These are phyloP conservation scores for Oreotrochilus melanogaster DNA, from an alignment of 2,113 vertebrate species.

Conservation along the genomic window DNA sequence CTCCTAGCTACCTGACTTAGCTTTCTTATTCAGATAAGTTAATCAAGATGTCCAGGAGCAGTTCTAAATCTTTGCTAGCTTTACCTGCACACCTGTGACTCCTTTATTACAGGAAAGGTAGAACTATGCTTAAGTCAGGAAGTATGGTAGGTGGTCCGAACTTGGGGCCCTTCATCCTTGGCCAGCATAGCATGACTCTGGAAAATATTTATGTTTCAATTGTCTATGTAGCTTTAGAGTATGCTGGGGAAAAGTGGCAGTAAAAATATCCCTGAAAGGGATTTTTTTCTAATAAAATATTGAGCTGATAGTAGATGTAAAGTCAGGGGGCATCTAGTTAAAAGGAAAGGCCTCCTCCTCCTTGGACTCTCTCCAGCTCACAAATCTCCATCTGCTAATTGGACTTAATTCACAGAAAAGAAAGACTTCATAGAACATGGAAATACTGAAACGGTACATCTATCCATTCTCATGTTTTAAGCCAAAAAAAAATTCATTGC, in stretches of 20 bases:
- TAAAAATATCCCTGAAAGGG: neutral
- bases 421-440: slow-evolving; percentile 22
- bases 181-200: neutral
- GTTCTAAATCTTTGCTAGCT: neutral
- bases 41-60: neutral
- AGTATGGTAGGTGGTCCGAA: neutral
- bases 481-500: neutral
- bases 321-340: neutral
- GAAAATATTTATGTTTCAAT: neutral
- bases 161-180: neutral
- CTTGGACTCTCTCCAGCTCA: slow-evolving; percentile 43
- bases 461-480: neutral
- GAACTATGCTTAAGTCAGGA: neutral
- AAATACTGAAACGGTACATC: neutral
- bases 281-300: slow-evolving; percentile 31
- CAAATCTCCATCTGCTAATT: slow-evolving; percentile 69
- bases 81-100: neutral
- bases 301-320: slow-evolving; percentile 17
- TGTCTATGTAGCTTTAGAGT: neutral
- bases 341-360: slow-evolving; percentile 12
- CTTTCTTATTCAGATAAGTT: neutral
- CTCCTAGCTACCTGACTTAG: neutral
- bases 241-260: neutral
- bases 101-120: neutral
- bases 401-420: slow-evolving; percentile 51